Conservation (phyloP, 1,140 invertebrate genomes). For the Drosophila suzukii region DNA sequence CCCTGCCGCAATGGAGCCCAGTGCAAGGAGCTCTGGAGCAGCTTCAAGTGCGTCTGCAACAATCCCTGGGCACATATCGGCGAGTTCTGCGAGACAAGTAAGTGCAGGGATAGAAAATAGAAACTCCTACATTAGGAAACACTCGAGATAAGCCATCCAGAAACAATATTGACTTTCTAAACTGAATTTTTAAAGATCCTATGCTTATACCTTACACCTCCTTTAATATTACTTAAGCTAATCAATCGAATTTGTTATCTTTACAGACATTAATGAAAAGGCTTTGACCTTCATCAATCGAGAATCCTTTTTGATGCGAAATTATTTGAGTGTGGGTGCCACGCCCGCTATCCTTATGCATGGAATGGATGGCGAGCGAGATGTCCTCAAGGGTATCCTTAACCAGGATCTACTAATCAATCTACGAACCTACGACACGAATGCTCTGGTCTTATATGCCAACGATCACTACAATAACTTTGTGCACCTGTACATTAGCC, state of each 20-base stretch:
- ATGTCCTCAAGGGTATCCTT: constrained; percentile 90
- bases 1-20: constrained; percentile 95
- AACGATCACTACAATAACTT: constrained; percentile 98
- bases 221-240: neutral
- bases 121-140: neutral
- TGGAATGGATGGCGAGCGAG: constrained; percentile 87
- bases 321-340: constrained; percentile 86
- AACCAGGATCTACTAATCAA: constrained; percentile 93
- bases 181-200: neutral
- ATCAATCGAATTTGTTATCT: neutral
- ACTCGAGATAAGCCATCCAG: neutral
- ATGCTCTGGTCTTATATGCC: constrained; percentile 93
- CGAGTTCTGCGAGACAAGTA: constrained; percentile 94
- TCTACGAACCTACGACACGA: constrained; percentile 93
- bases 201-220: no score
- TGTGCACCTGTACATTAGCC: constrained; percentile 93
- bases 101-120: constrained; percentile 70
- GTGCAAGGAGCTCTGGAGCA: constrained; percentile 96
- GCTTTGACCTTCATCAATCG: constrained; percentile 94
- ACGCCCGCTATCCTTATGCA: constrained; percentile 80
- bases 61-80: constrained; percentile 96
- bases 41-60: constrained; percentile 94
- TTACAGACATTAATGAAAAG: constrained; percentile 94
- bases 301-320: constrained; percentile 91
- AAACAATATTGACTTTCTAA: neutral